Evolutionary conservation across 2,113 vertebrate genomes (phyloP).

Genomic region (Dromiciops gliroides): DNA sequence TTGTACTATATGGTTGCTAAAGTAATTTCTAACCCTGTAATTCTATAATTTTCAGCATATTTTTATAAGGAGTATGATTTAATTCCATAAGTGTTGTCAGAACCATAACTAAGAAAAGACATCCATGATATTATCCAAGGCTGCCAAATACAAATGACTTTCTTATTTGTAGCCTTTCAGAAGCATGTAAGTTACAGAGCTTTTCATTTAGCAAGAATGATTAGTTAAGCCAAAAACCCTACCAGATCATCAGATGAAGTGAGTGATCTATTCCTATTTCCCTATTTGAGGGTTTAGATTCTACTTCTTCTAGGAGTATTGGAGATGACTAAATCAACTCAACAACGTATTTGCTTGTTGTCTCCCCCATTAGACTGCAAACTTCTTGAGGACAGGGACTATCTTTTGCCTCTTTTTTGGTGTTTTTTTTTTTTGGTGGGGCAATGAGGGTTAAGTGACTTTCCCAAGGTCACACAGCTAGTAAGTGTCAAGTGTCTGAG

Average conservation of each 20-base stretch:
- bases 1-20: background rate
- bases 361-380: too few relatives aligned
- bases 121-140: background rate
- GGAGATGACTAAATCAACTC: too few relatives aligned
- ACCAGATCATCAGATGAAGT: background rate
- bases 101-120: background rate
- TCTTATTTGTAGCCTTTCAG: background rate
- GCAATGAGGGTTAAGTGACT: too few relatives aligned
- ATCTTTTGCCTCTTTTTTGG: too few relatives aligned
- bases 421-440: too few relatives aligned
- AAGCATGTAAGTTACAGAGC: background rate
- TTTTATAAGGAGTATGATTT: background rate
- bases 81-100: background rate
- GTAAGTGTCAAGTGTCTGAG: too few relatives aligned
- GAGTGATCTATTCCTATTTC: background rate
- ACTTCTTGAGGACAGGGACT: too few relatives aligned
- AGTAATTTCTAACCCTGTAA: background rate
- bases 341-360: too few relatives aligned
- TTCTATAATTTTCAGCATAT: background rate
- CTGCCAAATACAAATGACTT: background rate
- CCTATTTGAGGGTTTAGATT: background rate
- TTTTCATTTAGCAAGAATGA: background rate
- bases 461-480: too few relatives aligned
- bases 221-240: background rate
- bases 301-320: background rate